Conservation (phyloP, 2,113 vertebrate species). For the Melanostigma gelatinosum region DNA sequence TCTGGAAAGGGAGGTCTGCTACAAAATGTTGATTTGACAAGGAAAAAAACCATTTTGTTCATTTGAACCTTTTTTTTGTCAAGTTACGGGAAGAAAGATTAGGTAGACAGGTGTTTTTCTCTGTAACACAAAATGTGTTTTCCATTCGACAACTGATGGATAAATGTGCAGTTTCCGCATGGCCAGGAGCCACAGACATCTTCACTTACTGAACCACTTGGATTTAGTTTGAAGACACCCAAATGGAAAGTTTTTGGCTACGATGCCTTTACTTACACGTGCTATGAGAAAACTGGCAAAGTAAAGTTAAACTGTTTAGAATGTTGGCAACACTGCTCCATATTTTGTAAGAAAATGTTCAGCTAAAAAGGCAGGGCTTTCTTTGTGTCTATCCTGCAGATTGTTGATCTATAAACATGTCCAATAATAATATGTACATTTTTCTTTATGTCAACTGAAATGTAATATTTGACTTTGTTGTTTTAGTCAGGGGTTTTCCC, state of each 20-base stretch:
- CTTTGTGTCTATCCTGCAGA: background rate
- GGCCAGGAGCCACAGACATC: background rate
- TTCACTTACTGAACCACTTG: background rate
- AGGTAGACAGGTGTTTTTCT: background rate
- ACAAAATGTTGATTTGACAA: slow-evolving; percentile 12
- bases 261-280: background rate
- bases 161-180: slow-evolving; percentile 3
- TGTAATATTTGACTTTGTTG: background rate
- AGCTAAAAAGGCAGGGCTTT: background rate
- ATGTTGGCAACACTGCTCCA: background rate
- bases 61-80: background rate
- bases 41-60: background rate
- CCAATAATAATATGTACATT: background rate
- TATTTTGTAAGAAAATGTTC: background rate
- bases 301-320: background rate
- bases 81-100: slow-evolving; percentile 3
- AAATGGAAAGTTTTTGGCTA: slow-evolving; percentile 15
- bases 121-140: background rate
- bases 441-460: background rate
- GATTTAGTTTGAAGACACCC: slow-evolving; percentile 18
- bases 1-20: background rate
- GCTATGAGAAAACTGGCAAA: background rate
- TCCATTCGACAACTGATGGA: background rate
- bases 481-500: background rate
- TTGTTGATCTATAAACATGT: background rate